Evolutionary conservation across 2,888 invertebrate species (phyloP).

Genomic region (Cryptosula pallasiana): DNA sequence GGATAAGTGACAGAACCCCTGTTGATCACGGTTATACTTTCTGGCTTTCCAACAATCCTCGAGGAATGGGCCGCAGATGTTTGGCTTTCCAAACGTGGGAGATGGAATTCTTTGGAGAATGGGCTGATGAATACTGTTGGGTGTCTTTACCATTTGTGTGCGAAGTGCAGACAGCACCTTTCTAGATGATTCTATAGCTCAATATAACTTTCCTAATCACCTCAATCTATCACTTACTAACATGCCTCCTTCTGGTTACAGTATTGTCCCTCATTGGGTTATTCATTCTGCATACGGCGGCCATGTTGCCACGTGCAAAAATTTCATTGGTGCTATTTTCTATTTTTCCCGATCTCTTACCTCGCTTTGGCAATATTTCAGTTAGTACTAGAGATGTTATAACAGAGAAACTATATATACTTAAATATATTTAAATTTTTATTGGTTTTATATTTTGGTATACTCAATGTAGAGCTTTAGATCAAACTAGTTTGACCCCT

Average conservation of each 20-base stretch:
- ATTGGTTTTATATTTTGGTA: background rate
- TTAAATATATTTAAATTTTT: background rate
- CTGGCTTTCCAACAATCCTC: slow-evolving; percentile 21
- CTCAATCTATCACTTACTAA: too few species aligned
- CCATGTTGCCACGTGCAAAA: too few species aligned
- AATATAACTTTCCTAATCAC: too few species aligned
- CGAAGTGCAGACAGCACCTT: background rate
- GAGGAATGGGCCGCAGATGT: slow-evolving; percentile 17
- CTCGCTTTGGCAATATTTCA: background rate
- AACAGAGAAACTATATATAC: too few species aligned
- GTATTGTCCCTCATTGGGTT: too few species aligned
- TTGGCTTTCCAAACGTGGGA: slow-evolving; percentile 16
- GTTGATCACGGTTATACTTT: slow-evolving; percentile 14
- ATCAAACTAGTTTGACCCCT: too few species aligned
- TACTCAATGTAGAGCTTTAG: too few species aligned
- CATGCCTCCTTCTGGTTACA: too few species aligned
- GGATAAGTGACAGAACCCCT: slow-evolving; percentile 18
- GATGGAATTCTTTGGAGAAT: slow-evolving; percentile 18
- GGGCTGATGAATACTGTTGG: slow-evolving; percentile 25
- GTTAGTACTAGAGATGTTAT: background rate
- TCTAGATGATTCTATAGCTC: too few species aligned
- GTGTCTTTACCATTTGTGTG: slow-evolving; percentile 10
- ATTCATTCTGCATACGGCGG: too few species aligned
- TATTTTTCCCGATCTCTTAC: background rate
- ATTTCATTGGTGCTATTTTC: background rate